Evolutionary conservation across 2,113 vertebrate species (phyloP), one percentile per base, ranked within the genome.

Genomic region (Todiramphus saurophagus): DNA sequence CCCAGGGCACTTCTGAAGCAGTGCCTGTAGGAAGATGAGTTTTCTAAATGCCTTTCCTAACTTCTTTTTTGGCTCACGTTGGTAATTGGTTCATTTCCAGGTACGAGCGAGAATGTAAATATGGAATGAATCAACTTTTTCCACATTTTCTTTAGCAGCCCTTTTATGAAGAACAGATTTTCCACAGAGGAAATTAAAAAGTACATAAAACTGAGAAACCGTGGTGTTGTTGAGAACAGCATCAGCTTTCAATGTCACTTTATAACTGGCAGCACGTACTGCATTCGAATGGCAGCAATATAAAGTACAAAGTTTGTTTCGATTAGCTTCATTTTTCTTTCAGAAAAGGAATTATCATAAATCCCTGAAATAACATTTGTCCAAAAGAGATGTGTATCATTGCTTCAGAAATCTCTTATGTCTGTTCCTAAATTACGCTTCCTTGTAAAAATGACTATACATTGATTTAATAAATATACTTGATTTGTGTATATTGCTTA

Each of bases 131-230:
- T 99, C 98, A 98, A 98, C 97, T 98, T 98, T 98, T 98, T 98
- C 98, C 98, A 99, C 98, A 97, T 98, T 98, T 98, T 98, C 98
- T 97, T 98, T 97, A 97, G 98, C 98, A 98, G 98, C 92, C 95
- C 97, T 98, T 98, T 99, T 98, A 99, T 99, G 98, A 99, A 99
- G 98, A 99, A 98, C 99, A 99, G 99, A 99, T 99, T 99, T 99
- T 99, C 99, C 98, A 98, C 97, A 98, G 98, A 99, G 98, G 98
- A 99, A 99, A 99, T 99, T 98, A 99, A 99, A 99, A 99, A 98
- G 97, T 98, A 98, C 98, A 98, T 99, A 98, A 99, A 98, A 98
- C 98, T 98, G 98, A 98, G 98, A 98, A 98, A 97, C 97, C 70
- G 59, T 97, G 97, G 98, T 97, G 98, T 98, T 98, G 98, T 98